Conservation (phyloP, 2,888 invertebrate species). For the Dusona sp. region DNA sequence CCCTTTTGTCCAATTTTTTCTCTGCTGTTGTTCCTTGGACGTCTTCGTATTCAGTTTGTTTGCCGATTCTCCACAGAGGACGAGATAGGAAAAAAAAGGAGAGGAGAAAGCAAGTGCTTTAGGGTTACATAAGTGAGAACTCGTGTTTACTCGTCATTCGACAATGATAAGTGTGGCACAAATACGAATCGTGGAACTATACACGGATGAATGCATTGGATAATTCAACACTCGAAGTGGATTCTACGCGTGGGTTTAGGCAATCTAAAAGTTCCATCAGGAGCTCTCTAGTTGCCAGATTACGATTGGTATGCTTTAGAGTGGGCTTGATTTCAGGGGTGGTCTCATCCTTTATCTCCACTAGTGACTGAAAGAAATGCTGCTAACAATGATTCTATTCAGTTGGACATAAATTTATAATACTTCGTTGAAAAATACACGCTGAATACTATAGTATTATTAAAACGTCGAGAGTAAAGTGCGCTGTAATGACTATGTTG, state of each 20-base stretch:
- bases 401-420: neutral
- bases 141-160: conserved; percentile 30
- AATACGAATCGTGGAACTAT: conserved; percentile 1
- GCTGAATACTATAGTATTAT: neutral
- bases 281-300: neutral
- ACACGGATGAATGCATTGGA: neutral
- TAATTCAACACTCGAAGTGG: neutral
- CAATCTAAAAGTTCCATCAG: neutral
- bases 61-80: conserved; percentile 53
- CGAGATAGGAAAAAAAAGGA: neutral
- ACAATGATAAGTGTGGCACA: conserved; percentile 1
- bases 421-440: neutral
- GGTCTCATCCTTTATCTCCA: neutral
- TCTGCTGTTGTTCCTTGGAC: neutral
- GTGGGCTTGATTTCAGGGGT: neutral
- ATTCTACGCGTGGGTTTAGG: conserved; percentile 4
- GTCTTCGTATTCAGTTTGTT: conserved; percentile 50
- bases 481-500: neutral
- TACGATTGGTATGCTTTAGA: neutral
- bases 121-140: neutral
- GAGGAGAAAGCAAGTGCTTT: neutral
- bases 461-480: neutral
- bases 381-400: neutral
- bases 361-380: neutral
- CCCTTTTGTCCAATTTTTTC: conserved; percentile 53